A percentile compares a stretch with the other conserved stretches of the same genome.
phyloP scores from a whole-genome alignment of 2,888 invertebrate genomes.

The Parasteatoda lunata region DNA sequence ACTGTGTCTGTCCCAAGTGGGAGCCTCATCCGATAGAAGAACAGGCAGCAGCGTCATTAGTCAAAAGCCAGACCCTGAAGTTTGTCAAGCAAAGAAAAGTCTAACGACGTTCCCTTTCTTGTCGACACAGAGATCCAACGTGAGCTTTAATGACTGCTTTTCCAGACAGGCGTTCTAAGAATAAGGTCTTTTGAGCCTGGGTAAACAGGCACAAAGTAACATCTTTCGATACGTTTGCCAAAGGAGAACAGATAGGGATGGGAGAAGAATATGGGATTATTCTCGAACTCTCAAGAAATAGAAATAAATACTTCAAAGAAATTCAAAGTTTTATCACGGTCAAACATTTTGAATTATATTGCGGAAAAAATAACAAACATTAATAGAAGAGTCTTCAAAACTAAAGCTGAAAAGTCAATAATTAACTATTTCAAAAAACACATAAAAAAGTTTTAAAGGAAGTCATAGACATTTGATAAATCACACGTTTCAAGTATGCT shows the following conservation, averaged over 20 bases:
- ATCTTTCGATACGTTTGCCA: conserved; percentile 40
- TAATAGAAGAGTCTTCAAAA: no score
- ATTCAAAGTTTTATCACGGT: background rate
- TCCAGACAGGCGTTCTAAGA: conserved; percentile 24
- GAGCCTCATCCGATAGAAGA: background rate
- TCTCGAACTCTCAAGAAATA: background rate
- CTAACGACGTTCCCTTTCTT: conserved; percentile 58
- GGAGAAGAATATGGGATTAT: background rate
- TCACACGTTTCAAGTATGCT: no score
- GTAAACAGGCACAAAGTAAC: conserved; percentile 20
- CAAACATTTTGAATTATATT: no score
- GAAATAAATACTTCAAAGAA: background rate
- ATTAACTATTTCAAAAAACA: no score
- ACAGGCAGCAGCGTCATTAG: conserved; percentile 50
- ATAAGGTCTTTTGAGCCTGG: background rate
- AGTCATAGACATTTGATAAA: no score
- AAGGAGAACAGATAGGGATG: conserved; percentile 12
- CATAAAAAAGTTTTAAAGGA: no score
- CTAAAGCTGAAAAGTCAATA: no score
- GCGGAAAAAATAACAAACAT: no score
- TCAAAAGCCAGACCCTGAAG: conserved; percentile 45
- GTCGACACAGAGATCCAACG: conserved; percentile 33
- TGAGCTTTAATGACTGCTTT: conserved; percentile 50
- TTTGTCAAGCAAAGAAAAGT: conserved; percentile 62
- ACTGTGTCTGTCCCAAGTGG: conserved; percentile 42